Evolutionary conservation across 2,113 vertebrate genomes (phyloP), one percentile per base, ranked within the genome.

Genomic region (Ammodytes dubius): DNA sequence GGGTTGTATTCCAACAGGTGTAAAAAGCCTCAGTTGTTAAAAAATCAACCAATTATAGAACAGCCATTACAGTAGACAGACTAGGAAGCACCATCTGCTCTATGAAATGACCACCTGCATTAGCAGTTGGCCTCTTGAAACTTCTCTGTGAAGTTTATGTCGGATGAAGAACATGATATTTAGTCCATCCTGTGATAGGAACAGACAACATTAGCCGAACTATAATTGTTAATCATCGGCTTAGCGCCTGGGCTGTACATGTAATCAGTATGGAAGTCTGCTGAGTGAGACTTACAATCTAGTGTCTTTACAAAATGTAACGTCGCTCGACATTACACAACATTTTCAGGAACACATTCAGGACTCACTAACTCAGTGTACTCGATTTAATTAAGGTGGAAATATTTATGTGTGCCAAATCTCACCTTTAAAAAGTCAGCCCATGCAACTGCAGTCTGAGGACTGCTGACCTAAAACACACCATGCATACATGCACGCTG

Each of bases 321-420:
- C 52, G 46, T 64, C 61, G 49, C 14, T 7, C 6, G 0, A 70
- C 53, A 8, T 27, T 27, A 27, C 27, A 6, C 27, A 35, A 66
- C 11, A 42, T 35, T 43, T 56, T 70, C 39, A 58, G 40, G 59
- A 7, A 5, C 43, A 61, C 37, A 54, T 76, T 64, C 17, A 27
- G 46, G 13, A 49, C 13, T 0, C 2, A 45, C 49, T n/a, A 12
- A 15, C n/a, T 35, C 54, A 13, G 52, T 40, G 11, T 27, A 56
- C 70, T 81, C 65, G 49, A 72, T 81, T 80, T 56, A 69, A 75
- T 59, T 19, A 40, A 52, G 54, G 42, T 37, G 42, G 19, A 15
- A 87, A 76, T 85, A 83, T 88, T 84, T 67, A 83, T 87, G 7
- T 75, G 58, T 65, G 65, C 73, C 77, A 74, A 82, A 85, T 88